Base-by-base conservation (phyloP, 2,888 invertebrate species). In the Osmoderma eremita region DNA sequence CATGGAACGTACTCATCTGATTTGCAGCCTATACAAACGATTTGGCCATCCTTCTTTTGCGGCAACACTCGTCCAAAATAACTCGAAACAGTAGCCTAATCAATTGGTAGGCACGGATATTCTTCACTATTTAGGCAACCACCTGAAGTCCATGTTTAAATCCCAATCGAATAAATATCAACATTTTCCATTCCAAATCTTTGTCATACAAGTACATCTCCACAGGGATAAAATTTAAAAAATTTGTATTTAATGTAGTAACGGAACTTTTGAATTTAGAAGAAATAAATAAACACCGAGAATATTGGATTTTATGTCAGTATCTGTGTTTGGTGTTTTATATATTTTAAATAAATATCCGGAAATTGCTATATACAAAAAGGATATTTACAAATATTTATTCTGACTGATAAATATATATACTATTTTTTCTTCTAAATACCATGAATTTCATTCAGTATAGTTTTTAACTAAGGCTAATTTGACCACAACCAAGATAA, bases 1-100 rank as follows among this genome's bases (percentile, higher is more conserved):
- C 77, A 77, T 78, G 80, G 80, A 81, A 81, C 81, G 74, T 81
- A 81, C 81, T 81, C 79, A 77, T 77, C 74, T 75, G 74, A 74
- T 75, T 70, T 73, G 77, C 75, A 69, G 71, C 76, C 71, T 68
- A 67, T 20, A 66, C 68, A 68, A 58, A 41, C 24, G 50, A 65
- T 54, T 63, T 61, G 65, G 53, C 63, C 62, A 62, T 61, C 38
- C 61, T 49, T 42, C 24, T 24, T 24, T 24, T 24, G 58, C 30
- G 42, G 24, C 15, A 39, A 39, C 66, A 51, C 42, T 61, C 53
- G 61, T 64, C 58, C 56, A 39, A 5, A 24, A 67, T 63, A 68
- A 45, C 63, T 68, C 64, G 8, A 30, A 20, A 64, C n/a, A 38
- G 58, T 63, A 63, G 54, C 63, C 63, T 63, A 3, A 24, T 24